Evolutionary conservation across 2,113 vertebrate genomes (phyloP), one percentile per base, ranked within the genome.

Genomic region (Pica pica): DNA sequence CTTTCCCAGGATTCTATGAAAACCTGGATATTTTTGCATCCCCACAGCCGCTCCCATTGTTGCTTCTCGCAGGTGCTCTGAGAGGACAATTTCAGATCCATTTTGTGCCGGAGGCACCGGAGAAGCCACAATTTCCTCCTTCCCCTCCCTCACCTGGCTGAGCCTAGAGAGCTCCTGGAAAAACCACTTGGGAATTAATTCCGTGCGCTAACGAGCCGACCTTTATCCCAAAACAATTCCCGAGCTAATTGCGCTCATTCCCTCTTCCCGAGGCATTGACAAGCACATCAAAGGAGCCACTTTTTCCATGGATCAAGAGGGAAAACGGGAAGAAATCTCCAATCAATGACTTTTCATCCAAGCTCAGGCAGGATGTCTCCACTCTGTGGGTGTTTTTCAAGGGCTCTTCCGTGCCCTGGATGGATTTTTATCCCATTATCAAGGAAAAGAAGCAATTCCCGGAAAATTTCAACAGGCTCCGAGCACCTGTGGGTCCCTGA

Each of bases 401-500:
- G 92, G 75, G 84, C 59, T 56, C 10, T 60, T 80, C 65, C 83
- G 3, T 30, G 46, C 49, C 28, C 73, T 42, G 37, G 11, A 26
- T 19, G 18, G 59, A 27, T 75, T 73, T n/a, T 85, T n/a, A 15
- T 76, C 78, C 52, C 60, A 19, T 47, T 79, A 14, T 31, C 39
- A 44, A 0, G 28, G 79, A 46, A 41, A 71, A 76, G 37, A 33
- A 75, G 79, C 53, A 11, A 80, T 80, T 95, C 93, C 27, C 57
- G 5, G 75, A 60, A 53, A 56, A 60, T 77, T 75, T 79, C 70
- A 41, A 41, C 13, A 11, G 22, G 50, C 14, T n/a, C 61, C 2
- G 8, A 92, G 93, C 83, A 90, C 50, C 86, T 86, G 30, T 4
- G 78, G 56, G 69, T 19, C 65, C 91, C 89, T 75, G 83, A 95